Conservation (phyloP, 2,888 invertebrate species). For the Volucella bombylans region DNA sequence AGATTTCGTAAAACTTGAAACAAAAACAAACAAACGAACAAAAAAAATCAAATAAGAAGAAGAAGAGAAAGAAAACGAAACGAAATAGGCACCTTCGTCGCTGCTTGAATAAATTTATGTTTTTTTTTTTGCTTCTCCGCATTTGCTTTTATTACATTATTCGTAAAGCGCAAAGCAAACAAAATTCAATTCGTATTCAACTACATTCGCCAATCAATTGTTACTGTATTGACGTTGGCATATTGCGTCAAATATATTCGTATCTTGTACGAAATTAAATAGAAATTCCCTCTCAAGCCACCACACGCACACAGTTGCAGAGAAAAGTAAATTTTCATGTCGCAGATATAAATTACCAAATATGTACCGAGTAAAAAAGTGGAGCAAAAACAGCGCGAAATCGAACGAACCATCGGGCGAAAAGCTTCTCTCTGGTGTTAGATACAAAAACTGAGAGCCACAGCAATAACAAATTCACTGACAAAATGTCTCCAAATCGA, state of each 20-base stretch:
- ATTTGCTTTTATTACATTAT: slow-evolving; percentile 35
- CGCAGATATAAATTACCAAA: slow-evolving; percentile 49
- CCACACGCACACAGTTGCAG: slow-evolving; percentile 13
- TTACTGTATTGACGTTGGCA: slow-evolving; percentile 49
- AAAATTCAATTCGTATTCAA: background rate
- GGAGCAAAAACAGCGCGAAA: slow-evolving; percentile 48
- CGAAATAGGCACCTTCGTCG: slow-evolving; percentile 48
- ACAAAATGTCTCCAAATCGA: slow-evolving; percentile 63
- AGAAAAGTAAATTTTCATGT: background rate
- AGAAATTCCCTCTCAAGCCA: slow-evolving; percentile 5
- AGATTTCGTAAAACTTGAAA: slow-evolving; percentile 39
- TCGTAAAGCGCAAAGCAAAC: slow-evolving; percentile 5
- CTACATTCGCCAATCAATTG: background rate
- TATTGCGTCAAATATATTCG: slow-evolving; percentile 73
- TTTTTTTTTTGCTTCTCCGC: slow-evolving; percentile 38
- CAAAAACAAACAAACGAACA: slow-evolving; percentile 21
- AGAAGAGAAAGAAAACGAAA: slow-evolving; percentile 5
- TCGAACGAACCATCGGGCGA: slow-evolving; percentile 4
- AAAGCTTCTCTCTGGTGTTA: slow-evolving; percentile 19
- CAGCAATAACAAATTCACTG: slow-evolving; percentile 39
- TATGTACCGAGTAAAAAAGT: slow-evolving; percentile 30
- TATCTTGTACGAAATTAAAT: slow-evolving; percentile 62
- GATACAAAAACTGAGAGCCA: slow-evolving; percentile 24
- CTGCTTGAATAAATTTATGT: slow-evolving; percentile 46
- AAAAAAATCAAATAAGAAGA: slow-evolving; percentile 27